Percentiles rank a stretch among this genome's conserved stretches.
phyloP scores from a whole-genome alignment of 1,140 invertebrate genomes.

The Babylonia areolata region DNA sequence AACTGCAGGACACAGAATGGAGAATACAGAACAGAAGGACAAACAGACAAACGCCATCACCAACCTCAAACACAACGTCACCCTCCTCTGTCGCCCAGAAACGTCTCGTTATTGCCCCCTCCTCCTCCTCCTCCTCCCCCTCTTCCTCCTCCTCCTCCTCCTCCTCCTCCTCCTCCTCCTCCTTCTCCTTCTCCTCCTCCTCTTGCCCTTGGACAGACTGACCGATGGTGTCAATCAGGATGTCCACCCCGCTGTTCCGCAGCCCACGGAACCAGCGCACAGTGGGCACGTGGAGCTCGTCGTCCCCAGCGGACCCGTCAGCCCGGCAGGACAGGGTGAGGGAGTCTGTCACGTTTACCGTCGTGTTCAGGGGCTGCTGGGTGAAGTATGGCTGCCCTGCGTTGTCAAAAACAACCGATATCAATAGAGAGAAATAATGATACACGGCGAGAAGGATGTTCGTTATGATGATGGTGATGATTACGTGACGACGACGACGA shows the following conservation, averaged over 20 bases:
- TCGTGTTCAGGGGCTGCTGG: not conserved
- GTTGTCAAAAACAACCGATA: not conserved
- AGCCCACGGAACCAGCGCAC: not conserved
- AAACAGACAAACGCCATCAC: too few relatives aligned
- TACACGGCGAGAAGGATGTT: too few relatives aligned
- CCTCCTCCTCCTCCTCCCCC: not conserved
- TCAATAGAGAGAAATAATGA: too few relatives aligned
- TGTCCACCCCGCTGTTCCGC: not conserved
- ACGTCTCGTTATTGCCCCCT: not conserved
- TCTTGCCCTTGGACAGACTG: not conserved
- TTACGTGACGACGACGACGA: too few relatives aligned
- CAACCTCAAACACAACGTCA: constrained; percentile 8
- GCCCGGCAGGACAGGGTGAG: constrained; percentile 9
- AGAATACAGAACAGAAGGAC: too few relatives aligned
- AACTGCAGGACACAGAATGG: too few relatives aligned
- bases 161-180: not conserved
- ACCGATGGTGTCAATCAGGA: not conserved
- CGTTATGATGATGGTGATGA: too few relatives aligned
- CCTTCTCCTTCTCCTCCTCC: not conserved
- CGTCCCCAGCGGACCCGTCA: too few relatives aligned
- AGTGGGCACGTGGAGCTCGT: not conserved
- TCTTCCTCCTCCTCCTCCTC: too few relatives aligned
- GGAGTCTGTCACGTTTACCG: not conserved
- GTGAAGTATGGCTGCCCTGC: constrained; percentile 24
- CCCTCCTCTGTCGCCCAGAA: not conserved